Percentiles rank a stretch among this genome's conserved stretches.
Evolutionary conservation across 2,888 invertebrate genomes (phyloP).

Genomic region (Ditylenchus weischeri): DNA sequence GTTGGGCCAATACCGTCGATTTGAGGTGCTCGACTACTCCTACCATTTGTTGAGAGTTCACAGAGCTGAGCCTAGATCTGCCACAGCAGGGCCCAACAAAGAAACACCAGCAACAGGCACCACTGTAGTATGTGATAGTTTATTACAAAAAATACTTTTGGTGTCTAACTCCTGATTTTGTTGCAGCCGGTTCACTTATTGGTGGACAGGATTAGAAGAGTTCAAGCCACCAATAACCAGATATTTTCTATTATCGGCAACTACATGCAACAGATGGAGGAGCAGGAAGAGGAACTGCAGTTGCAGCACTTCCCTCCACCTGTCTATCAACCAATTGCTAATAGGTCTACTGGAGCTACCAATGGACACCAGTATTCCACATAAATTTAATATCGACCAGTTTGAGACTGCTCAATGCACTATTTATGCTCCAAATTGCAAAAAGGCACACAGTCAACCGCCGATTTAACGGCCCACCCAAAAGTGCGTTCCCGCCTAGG

Average conservation of each 20-base stretch:
- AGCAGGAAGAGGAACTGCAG: conserved; percentile 65
- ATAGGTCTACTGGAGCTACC: too few species aligned
- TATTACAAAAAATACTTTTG: conserved; percentile 3
- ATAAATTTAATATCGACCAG: too few species aligned
- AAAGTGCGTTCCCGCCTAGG: too few species aligned
- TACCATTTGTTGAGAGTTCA: conserved; percentile 94
- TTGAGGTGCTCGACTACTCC: conserved; percentile 95
- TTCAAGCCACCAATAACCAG: conserved; percentile 95
- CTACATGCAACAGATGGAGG: conserved; percentile 36
- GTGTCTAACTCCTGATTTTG: conserved; percentile 25
- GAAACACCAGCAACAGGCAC: conserved; percentile 63
- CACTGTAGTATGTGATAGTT: conserved; percentile 19
- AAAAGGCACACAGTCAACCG: too few species aligned
- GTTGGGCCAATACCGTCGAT: conserved; percentile 87
- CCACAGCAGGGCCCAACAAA: background rate
- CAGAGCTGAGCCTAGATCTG: conserved; percentile 71
- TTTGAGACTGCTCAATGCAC: too few species aligned
- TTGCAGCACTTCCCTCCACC: conserved; percentile 24
- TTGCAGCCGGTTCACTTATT: conserved; percentile 61
- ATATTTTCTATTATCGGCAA: conserved; percentile 47
- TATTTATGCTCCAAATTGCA: too few species aligned
- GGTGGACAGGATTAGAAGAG: conserved; percentile 90
- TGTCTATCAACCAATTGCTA: conserved; percentile 14
- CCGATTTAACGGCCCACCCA: too few species aligned
- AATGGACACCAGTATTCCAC: too few species aligned